phyloP scores from a whole-genome alignment of 1,140 invertebrate species.

The Pantala flavescens region DNA sequence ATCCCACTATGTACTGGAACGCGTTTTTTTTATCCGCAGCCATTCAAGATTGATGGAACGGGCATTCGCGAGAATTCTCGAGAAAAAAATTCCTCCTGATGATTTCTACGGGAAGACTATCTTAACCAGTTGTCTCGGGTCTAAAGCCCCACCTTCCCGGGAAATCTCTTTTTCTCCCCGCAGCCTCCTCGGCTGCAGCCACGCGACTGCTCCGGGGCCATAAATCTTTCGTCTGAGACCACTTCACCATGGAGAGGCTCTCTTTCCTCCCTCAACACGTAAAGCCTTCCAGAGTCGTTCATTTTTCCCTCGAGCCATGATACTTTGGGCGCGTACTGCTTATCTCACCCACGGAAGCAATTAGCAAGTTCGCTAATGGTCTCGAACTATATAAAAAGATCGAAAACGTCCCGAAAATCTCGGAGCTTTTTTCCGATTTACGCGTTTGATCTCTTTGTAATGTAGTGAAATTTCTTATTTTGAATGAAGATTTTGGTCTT shows the following conservation, averaged over 20 bases:
- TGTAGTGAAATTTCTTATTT: too few relatives aligned
- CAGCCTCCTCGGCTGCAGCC: background rate
- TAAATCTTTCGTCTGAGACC: conserved; percentile 5
- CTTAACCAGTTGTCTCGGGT: background rate
- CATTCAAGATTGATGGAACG: background rate
- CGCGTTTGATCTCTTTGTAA: too few relatives aligned
- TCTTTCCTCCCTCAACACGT: background rate
- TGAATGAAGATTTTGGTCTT: too few relatives aligned
- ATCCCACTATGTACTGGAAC: background rate
- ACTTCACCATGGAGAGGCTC: background rate
- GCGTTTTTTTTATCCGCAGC: background rate
- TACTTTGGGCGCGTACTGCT: background rate
- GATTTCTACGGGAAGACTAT: background rate
- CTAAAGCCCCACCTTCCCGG: background rate
- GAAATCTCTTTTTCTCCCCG: conserved; percentile 8
- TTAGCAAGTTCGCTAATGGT: background rate
- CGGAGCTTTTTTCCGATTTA: too few relatives aligned
- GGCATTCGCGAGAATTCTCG: background rate
- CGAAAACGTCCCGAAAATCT: too few relatives aligned
- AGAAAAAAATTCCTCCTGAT: background rate
- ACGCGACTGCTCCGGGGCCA: background rate
- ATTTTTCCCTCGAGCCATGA: background rate
- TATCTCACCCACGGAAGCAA: background rate
- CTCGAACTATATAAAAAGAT: background rate
- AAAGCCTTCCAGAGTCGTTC: conserved; percentile 4